A percentile compares a stretch with the other conserved stretches of the same genome.
Conservation (phyloP, 2,113 vertebrate genomes). For the Ranitomeya imitator region DNA sequence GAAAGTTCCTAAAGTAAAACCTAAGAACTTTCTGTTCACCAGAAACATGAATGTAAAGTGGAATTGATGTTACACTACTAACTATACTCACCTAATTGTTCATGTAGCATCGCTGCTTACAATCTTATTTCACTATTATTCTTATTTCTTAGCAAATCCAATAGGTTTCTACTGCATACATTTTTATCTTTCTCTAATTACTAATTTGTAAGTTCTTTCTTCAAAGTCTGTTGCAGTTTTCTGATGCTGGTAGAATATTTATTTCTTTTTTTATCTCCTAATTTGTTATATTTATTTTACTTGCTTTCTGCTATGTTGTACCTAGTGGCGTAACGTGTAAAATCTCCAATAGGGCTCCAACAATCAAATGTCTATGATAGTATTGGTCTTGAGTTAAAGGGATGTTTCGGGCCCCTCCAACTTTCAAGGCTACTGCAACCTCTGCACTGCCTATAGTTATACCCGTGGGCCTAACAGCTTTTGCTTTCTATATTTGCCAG, state of each 20-base stretch:
- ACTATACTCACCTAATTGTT: not conserved
- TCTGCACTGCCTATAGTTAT: no score
- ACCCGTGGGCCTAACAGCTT: no score
- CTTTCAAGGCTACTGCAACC: no score
- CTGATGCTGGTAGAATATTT: not conserved
- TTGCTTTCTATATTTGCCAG: no score
- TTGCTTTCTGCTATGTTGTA: not conserved
- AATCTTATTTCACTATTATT: no score
- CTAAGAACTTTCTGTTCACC: not conserved
- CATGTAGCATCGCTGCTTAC: no score
- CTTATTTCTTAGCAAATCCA: not conserved
- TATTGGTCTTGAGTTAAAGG: no score
- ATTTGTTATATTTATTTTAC: not conserved
- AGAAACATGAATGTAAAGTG: not conserved
- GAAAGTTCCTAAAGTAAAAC: slow-evolving; percentile 1
- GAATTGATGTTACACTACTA: not conserved
- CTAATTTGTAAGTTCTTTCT: not conserved
- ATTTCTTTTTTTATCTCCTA: not conserved
- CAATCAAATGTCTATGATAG: no score
- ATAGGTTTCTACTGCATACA: not conserved
- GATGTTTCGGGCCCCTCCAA: no score
- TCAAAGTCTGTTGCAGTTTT: not conserved
- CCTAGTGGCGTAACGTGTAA: not conserved
- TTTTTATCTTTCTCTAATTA: no score
- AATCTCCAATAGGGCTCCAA: not conserved